Conservation (phyloP, 2,888 invertebrate species). For the Platycnemis pennipes region DNA sequence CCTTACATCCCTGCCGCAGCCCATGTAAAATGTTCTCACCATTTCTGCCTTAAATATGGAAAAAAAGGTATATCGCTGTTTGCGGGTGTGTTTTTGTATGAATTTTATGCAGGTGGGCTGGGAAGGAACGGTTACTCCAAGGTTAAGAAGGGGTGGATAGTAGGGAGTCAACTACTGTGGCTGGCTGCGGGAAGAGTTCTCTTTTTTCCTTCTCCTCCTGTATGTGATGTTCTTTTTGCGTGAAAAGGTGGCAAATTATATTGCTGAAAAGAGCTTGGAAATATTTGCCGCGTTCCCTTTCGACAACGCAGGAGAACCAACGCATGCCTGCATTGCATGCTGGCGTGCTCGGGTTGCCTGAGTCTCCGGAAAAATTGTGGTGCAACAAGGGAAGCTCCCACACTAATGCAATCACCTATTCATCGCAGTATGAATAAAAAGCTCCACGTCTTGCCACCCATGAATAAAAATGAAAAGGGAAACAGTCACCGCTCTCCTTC, state of each 20-base stretch:
- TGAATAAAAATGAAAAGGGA: not conserved
- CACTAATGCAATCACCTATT: constrained; percentile 48
- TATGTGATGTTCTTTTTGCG: not conserved
- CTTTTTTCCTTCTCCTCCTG: not conserved
- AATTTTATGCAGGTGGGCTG: not conserved
- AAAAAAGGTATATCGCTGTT: not conserved
- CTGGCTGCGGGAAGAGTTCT: not conserved
- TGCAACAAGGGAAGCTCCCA: constrained; percentile 40
- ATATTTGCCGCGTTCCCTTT: not conserved
- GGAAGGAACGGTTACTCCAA: not conserved
- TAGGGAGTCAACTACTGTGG: not conserved
- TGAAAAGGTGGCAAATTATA: constrained; percentile 32
- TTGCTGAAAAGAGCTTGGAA: not conserved
- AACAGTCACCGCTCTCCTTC: constrained; percentile 2
- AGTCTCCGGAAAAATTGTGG: not conserved
- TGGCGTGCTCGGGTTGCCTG: constrained; percentile 43
- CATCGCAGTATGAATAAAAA: constrained; percentile 58
- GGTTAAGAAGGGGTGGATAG: not conserved
- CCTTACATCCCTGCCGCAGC: not conserved
- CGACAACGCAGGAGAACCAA: not conserved
- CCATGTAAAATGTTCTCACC: not conserved
- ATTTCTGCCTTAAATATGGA: not conserved
- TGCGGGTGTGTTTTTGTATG: not conserved
- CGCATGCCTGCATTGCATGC: constrained; percentile 46
- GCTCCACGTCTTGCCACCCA: constrained; percentile 20